Conservation (phyloP, 2,888 invertebrate genomes). For the Polyploca ridens region DNA sequence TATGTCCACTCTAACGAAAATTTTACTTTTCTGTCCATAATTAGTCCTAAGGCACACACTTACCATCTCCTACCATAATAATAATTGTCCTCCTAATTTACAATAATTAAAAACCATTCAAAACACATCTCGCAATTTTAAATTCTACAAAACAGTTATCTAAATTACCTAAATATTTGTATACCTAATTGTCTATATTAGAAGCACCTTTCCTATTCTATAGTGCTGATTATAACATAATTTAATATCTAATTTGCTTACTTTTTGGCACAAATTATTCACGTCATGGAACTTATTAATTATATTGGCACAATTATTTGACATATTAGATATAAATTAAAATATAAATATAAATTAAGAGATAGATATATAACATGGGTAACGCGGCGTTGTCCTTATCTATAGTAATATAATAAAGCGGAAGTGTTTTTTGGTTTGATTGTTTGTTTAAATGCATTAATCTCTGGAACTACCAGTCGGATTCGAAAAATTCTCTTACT, state of each 20-base stretch:
- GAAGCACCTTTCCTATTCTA: neutral
- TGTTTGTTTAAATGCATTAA: no score
- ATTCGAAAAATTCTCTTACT: no score
- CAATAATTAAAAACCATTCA: neutral
- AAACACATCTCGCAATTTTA: neutral
- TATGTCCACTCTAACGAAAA: neutral
- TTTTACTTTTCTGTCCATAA: neutral
- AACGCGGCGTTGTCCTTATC: neutral
- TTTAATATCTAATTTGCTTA: conserved; percentile 12
- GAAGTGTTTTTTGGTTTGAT: no score
- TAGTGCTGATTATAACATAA: neutral
- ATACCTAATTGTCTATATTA: neutral
- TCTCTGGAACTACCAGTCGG: no score
- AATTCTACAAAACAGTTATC: neutral
- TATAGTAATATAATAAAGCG: no score
- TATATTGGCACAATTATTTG: neutral
- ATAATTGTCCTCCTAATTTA: neutral
- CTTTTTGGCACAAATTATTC: conserved; percentile 67
- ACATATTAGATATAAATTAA: neutral
- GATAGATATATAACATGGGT: neutral
- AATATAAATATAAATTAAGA: neutral
- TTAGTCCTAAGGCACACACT: neutral
- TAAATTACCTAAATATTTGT: neutral
- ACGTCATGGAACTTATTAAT: conserved; percentile 38
- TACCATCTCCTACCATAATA: neutral